Base-by-base conservation (phyloP, 2,888 invertebrate genomes). In the Synanthedon tipuliformis region DNA sequence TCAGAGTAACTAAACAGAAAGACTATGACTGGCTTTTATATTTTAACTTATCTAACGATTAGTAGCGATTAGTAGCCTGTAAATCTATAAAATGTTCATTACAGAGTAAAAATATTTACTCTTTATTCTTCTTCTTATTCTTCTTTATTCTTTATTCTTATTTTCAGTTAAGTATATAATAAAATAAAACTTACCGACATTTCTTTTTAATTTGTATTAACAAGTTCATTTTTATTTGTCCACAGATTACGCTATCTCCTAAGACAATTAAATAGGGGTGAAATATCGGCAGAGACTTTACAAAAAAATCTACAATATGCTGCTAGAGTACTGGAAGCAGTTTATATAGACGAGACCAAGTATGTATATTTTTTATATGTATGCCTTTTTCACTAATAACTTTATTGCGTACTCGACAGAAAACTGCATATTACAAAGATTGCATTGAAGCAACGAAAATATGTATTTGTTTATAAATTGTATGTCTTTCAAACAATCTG, bases 291-390 rank as follows among this genome's bases (percentile, higher is more conserved):
- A 64, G 95, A 96, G 78, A 92, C 96, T 61, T 89, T 98, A 69
- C 95, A 95, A 89, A 93, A 94, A 81, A 97, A 98, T 87, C 89
- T 98, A 63, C 94, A 96, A 69, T 98, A 96, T 83, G 97, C 97
- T 53, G 96, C 96, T 15, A 93, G 94, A 72, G 97, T 97, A 50
- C 90, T 97, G 61, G 97, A 97, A 89, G 94, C 96, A 12, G 95
- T 96, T 61, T 96, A 95, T 88, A 93, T 95, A 75, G 97, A 97
- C 78, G 96, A 97, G 83, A 94, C 95, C 78, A 95, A 95, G 97
- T 96, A 92, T 88, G 93, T 91, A 79, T 54, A 23, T 45, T 45
- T 45, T 23, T 48, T 48, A 48, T 10, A 48, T 34, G 34, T 34
- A 34, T 34, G 34, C 34, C 45, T n/a, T 13, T 45, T 13, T 45